Conservation (phyloP, 2,888 invertebrate genomes). For the Aphodius granarius region DNA sequence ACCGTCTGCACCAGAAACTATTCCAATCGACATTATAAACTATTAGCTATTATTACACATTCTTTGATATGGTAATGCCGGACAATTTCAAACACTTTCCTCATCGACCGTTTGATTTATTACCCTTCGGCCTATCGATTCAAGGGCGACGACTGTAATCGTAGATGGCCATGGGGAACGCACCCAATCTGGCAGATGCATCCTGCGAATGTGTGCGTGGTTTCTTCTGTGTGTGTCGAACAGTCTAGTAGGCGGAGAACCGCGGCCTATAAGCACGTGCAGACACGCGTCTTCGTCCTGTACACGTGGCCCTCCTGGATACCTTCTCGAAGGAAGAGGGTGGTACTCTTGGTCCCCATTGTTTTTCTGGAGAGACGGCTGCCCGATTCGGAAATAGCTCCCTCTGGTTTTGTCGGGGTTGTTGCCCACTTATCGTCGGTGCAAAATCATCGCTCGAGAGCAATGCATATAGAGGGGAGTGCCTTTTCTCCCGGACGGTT, state of each 20-base stretch:
- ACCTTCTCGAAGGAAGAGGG: neutral
- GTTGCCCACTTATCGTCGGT: neutral
- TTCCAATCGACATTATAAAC: constrained; percentile 6
- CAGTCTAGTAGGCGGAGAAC: neutral
- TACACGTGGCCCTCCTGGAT: constrained; percentile 6
- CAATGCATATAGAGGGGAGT: neutral
- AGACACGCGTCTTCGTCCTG: constrained; percentile 7
- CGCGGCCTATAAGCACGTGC: constrained; percentile 4
- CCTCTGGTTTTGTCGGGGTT: neutral
- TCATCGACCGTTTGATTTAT: constrained; percentile 25
- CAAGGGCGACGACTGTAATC: constrained; percentile 32
- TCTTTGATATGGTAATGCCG: constrained; percentile 21
- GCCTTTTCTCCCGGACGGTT: neutral
- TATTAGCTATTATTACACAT: constrained; percentile 15
- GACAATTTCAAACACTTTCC: constrained; percentile 21
- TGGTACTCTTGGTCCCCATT: neutral
- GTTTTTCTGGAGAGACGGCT: constrained; percentile 1
- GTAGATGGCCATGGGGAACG: constrained; percentile 28
- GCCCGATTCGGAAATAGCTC: neutral
- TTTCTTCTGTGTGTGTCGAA: neutral
- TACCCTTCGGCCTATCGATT: constrained; percentile 23
- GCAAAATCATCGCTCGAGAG: neutral
- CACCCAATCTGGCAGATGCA: constrained; percentile 33
- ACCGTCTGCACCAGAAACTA: neutral
- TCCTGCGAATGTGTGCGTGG: constrained; percentile 9